Evolutionary conservation across 2,888 invertebrate species (phyloP), one percentile per base, ranked within the genome.

Genomic region (Diabrotica balteata): DNA sequence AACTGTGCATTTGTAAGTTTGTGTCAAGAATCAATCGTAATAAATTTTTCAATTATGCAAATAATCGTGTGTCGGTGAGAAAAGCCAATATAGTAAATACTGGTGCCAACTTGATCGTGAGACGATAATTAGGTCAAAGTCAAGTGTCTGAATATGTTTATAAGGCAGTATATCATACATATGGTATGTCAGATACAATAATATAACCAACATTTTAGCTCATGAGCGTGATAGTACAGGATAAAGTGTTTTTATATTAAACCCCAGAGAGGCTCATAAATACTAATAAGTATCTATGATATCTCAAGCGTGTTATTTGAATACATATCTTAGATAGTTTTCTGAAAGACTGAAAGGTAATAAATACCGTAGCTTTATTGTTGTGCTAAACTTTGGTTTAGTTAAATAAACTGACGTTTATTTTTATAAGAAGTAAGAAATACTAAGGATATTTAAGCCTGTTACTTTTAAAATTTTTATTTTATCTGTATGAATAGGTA

Each of bases 61-160:
- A 54, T 54, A 54, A 57, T 57, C 43, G 44, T 8, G n/a, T 44
- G 11, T 11, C 7, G 17, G 43, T 11, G 43, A 54, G 54, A n/a
- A 54, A 54, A 54, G 43, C 43, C 9, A 32, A 45, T 44, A 45
- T 10, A 44, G 55, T 7, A 45, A 57, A 57, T 47, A 47, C 8
- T 47, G 8, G 47, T 47, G 47, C 47, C 47, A 47, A 47, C 47
- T 47, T 9, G 10, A 47, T 47, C 55, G 55, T 57, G 55, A 57
- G 43, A 7, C 2, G 8, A 11, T 57, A 57, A 45, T 57, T 17
- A 11, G 55, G 55, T 57, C 55, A 57, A 45, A 57, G 53, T 8
- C 42, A 54, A 17, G 44, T 8, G 11, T 44, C 55, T 57, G 9
- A 11, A 57, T 10, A 42, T 54, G 54, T 57, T 32, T 45, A 57